These are phyloP conservation scores for Caenorhabditis remanei DNA, from an alignment of 1,140 invertebrate genomes.

Conservation along the genomic window DNA sequence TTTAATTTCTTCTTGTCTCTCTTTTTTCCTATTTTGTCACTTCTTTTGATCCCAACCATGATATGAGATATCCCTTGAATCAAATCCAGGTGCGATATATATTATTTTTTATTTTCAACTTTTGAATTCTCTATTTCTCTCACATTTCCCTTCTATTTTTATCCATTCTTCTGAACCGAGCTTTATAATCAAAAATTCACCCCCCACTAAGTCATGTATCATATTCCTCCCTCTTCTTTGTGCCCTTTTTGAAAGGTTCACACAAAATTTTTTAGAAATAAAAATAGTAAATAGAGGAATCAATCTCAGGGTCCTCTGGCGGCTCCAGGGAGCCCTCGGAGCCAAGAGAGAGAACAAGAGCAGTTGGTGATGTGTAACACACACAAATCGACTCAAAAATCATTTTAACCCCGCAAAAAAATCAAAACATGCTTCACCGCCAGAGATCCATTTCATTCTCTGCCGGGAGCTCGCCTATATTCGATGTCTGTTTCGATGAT, in stretches of 20 bases:
- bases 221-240: not conserved
- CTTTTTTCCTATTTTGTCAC: not conserved
- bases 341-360: not conserved
- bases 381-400: not conserved
- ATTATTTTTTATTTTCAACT: not conserved
- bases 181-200: not conserved
- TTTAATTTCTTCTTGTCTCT: not conserved
- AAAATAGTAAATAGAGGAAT: not conserved
- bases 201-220: not conserved
- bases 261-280: no score
- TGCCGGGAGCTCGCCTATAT: not conserved
- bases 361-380: not conserved
- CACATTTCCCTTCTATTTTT: not conserved
- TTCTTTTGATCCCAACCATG: not conserved
- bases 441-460: conserved; percentile 4
- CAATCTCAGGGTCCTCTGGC: not conserved
- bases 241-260: not conserved
- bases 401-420: not conserved
- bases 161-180: not conserved
- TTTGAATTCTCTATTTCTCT: not conserved
- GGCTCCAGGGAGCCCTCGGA: not conserved
- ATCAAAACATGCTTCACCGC: conserved; percentile 29
- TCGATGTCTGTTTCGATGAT: conserved; percentile 27
- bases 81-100: conserved; percentile 3
- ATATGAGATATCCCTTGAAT: conserved; percentile 27